phyloP scores from a whole-genome alignment of 2,888 invertebrate genomes.

The Ophioninae sp. region DNA sequence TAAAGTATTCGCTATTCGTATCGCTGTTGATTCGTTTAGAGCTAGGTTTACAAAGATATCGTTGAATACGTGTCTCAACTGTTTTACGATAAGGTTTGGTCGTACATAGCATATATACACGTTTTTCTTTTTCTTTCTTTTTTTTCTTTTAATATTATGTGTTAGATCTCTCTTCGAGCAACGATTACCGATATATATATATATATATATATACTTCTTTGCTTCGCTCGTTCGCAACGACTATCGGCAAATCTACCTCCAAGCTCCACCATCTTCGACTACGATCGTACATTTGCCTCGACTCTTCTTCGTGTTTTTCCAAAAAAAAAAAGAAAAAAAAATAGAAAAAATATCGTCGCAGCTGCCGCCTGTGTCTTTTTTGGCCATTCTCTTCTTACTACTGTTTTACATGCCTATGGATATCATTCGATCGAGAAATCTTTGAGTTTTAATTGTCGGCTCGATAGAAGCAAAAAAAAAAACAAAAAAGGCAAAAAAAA shows the following conservation, averaged over 20 bases:
- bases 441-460: background rate
- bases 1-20: constrained; percentile 25
- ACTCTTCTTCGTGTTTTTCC: too few species aligned
- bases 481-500: too few species aligned
- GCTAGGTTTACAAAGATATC: constrained; percentile 50
- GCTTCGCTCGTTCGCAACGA: constrained; percentile 45
- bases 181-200: constrained; percentile 19
- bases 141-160: constrained; percentile 34
- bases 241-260: constrained; percentile 56
- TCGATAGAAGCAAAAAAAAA: too few species aligned
- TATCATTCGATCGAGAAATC: constrained; percentile 25
- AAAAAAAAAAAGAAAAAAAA: background rate
- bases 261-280: constrained; percentile 46
- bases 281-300: constrained; percentile 32
- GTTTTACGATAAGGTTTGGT: constrained; percentile 29
- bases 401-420: constrained; percentile 7
- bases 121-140: background rate
- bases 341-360: constrained; percentile 61
- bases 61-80: constrained; percentile 45
- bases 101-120: too few species aligned
- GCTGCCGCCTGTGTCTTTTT: constrained; percentile 65
- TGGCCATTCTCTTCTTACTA: constrained; percentile 60
- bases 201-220: constrained; percentile 14
- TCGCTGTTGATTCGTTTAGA: constrained; percentile 54
- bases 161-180: constrained; percentile 50